phyloP scores from a whole-genome alignment of 2,888 invertebrate genomes.

The Coelopa pilipes region DNA sequence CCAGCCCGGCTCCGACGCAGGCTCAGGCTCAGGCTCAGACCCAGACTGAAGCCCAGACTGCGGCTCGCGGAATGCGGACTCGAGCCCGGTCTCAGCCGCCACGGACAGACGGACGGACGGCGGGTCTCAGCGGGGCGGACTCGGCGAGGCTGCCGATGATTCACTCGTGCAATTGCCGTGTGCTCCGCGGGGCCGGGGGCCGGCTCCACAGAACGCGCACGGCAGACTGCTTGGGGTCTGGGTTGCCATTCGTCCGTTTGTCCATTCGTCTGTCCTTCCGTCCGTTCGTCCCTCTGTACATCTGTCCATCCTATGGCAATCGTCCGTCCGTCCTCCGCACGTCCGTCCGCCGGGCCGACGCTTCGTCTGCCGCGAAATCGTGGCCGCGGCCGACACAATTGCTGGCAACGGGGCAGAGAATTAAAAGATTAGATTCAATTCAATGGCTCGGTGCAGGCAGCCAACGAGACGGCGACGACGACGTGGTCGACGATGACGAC shows the following conservation, averaged over 20 bases:
- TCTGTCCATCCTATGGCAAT: no score
- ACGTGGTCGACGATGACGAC: not conserved
- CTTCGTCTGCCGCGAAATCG: no score
- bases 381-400: not conserved
- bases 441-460: conserved; percentile 1
- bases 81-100: not conserved
- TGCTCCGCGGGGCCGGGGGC: not conserved
- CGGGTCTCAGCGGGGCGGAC: conserved; percentile 15
- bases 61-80: conserved; percentile 23
- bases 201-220: conserved; percentile 4
- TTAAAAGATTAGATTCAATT: conserved; percentile 10
- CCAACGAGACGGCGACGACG: conserved; percentile 2
- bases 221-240: conserved; percentile 67
- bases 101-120: no score
- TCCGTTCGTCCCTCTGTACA: no score
- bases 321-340: no score
- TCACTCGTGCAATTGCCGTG: conserved; percentile 11
- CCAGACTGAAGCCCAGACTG: conserved; percentile 3
- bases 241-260: conserved; percentile 39
- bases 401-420: not conserved
- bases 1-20: no score
- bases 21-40: not conserved
- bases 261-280: no score
- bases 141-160: conserved; percentile 6
- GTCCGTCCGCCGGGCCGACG: no score